These are phyloP conservation scores for Boulengeromyrus knoepffleri DNA, from an alignment of 2,113 vertebrate species.

Conservation along the genomic window DNA sequence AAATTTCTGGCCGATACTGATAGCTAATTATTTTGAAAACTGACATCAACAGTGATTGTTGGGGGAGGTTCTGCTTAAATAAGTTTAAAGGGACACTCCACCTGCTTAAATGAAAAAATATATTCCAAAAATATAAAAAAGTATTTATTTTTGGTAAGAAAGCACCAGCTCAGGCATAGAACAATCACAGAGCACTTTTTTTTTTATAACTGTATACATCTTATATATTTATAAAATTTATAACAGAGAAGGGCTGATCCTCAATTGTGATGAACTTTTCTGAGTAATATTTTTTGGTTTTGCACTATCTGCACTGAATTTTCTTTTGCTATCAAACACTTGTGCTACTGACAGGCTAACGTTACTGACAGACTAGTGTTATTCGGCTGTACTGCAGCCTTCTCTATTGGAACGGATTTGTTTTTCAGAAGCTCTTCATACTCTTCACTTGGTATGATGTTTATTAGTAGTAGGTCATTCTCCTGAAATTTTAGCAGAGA, in stretches of 20 bases:
- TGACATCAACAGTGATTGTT: background rate
- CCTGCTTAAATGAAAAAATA: background rate
- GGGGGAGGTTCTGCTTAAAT: no score
- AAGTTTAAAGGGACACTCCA: background rate
- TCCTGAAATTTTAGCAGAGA: background rate
- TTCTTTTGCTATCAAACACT: background rate
- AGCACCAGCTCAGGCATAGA: background rate
- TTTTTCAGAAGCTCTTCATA: background rate
- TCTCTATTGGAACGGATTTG: background rate
- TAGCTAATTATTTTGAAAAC: no score
- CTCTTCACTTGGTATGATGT: no score
- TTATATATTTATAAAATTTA: background rate
- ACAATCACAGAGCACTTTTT: no score
- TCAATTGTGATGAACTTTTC: background rate
- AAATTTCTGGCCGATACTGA: background rate
- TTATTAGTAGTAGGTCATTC: background rate
- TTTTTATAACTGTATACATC: background rate
- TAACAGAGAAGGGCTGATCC: background rate
- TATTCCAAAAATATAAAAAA: background rate
- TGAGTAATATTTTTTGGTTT: background rate
- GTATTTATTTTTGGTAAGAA: background rate
- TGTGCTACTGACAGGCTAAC: background rate
- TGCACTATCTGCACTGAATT: background rate
- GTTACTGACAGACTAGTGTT: background rate
- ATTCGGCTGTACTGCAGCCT: no score